Base-by-base conservation (phyloP, 1,140 invertebrate genomes). In the Colletes latitarsis region DNA sequence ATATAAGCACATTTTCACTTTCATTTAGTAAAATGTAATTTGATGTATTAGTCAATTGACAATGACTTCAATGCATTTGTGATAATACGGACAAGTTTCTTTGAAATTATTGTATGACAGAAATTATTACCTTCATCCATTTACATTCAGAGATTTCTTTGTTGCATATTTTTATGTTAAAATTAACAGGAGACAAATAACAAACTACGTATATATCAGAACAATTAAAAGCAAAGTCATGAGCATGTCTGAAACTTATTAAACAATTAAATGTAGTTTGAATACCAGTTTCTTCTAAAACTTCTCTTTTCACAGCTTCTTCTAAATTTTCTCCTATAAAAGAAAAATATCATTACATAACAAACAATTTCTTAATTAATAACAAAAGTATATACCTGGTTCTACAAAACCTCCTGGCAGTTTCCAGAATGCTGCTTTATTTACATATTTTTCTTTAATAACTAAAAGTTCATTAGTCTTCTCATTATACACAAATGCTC, bases 381-480 rank as follows among this genome's bases (percentile, higher is more conserved):
- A 30, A 0, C 66, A 10, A 62, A 63, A 62, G 30, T 8, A 15
- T 60, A 53, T 82, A 97, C 97, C 96, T 93, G 95, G 96, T 91
- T 98, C 97, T 43, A 98, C 96, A 93, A 97, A 97, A 73, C 98
- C 98, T 77, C 98, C 98, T 41, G 98, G 98, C 19, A 99, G 93
- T 93, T 99, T 99, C 98, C 98, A 99, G 86, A 95, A 94, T 88
- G 92, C 62, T 46, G 68, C 75, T 53, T 52, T 53, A 6, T 64
- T 17, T 74, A 76, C 12, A 69, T 89, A 83, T 90, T 95, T 96
- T 89, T 98, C 97, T 81, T 95, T 95, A 17, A 98, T 95, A 0
- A 97, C 96, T 52, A 98, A 93, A 41, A 99, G 90, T 92, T 98
- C 94, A 55, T 96, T 93, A 0, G 90, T 92, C 8, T 95, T 92